A percentile compares a stretch with the other conserved stretches of the same genome.
Evolutionary conservation across 1,140 invertebrate species (phyloP).

Genomic region (Copidosoma floridanum): DNA sequence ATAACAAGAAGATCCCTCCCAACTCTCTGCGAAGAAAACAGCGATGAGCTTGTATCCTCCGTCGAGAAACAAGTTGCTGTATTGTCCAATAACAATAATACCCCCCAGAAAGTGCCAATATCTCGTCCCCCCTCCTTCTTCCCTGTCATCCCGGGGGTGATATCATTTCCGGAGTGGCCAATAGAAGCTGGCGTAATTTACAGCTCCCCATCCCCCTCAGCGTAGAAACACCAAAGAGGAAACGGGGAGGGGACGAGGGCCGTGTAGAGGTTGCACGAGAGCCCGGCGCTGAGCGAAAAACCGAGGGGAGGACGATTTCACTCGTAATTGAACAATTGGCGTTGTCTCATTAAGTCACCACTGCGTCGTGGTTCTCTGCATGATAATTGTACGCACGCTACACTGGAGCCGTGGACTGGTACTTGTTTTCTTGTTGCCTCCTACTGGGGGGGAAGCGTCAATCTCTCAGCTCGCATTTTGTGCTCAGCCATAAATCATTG

Average conservation of each 20-base stretch:
- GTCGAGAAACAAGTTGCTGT: too few relatives aligned
- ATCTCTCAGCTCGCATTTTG: not conserved
- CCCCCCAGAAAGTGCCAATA: constrained; percentile 18
- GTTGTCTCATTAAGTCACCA: not conserved
- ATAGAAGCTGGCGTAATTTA: constrained; percentile 12
- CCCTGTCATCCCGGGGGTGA: not conserved
- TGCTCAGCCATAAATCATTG: not conserved
- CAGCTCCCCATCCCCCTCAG: not conserved
- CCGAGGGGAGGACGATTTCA: too few relatives aligned
- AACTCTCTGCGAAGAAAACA: too few relatives aligned
- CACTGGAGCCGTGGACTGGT: not conserved
- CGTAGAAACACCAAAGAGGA: too few relatives aligned
- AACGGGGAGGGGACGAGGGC: too few relatives aligned
- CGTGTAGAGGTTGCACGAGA: too few relatives aligned
- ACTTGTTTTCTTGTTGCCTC: constrained; percentile 15
- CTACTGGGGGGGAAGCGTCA: not conserved
- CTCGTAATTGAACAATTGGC: constrained; percentile 9
- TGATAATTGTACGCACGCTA: constrained; percentile 19
- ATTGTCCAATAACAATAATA: too few relatives aligned
- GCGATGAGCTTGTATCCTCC: too few relatives aligned
- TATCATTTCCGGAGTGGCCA: not conserved
- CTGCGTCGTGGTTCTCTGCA: not conserved
- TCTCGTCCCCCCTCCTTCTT: constrained; percentile 12
- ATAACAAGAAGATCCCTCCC: too few relatives aligned
- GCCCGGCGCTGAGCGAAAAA: too few relatives aligned